A percentile compares a stretch with the other conserved stretches of the same genome.
Evolutionary conservation across 2,797 vertebrate genomes (phyloP).

Genomic region (Avahi laniger): DNA sequence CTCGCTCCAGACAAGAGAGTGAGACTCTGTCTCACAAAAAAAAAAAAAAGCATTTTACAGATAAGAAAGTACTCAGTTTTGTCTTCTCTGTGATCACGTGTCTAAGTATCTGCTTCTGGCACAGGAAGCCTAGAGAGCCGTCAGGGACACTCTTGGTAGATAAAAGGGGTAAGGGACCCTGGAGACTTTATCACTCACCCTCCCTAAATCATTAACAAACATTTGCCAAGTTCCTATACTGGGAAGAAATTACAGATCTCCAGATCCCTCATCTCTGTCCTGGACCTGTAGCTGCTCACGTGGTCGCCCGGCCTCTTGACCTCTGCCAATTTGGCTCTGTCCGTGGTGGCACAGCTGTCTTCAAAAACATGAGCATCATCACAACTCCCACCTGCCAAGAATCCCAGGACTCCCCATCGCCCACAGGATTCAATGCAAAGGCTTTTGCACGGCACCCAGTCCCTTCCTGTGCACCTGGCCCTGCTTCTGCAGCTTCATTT

Average conservation of each 20-base stretch:
- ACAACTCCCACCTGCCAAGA: background rate
- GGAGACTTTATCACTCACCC: background rate
- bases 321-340: background rate
- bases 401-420: background rate
- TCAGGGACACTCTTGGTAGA: background rate
- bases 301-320: background rate
- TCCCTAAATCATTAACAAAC: background rate
- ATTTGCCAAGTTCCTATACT: background rate
- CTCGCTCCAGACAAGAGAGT: too few species aligned
- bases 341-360: background rate
- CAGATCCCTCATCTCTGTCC: background rate
- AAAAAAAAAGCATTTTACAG: too few species aligned
- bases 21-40: too few species aligned
- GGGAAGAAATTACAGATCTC: background rate
- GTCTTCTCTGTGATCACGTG: background rate
- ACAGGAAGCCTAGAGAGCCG: background rate
- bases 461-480: background rate
- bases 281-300: background rate
- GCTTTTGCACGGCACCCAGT: background rate
- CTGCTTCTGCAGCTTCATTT: background rate
- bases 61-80: background rate
- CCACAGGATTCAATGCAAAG: background rate
- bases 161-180: background rate
- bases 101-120: background rate
- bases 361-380: background rate